Base-by-base conservation (phyloP, 1,140 invertebrate species). In the Acromyrmex echinatior region DNA sequence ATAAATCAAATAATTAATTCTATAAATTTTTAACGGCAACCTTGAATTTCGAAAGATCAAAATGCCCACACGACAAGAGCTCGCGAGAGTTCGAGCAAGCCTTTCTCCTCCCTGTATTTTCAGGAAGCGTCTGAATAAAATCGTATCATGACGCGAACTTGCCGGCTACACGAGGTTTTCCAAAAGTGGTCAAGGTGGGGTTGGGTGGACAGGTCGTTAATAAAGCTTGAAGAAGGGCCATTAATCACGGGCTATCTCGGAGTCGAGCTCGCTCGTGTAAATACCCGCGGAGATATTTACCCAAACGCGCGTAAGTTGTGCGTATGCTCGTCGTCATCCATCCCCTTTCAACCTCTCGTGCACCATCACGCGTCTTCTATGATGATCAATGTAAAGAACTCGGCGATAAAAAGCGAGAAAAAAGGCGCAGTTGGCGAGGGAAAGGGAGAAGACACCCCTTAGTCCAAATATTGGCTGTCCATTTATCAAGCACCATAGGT, bases 381-480 rank as follows among this genome's bases (percentile, higher is more conserved):
- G 82, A 49, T 86, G 73, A 81, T 31, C 56, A 77, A n/a, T 76
- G 79, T 39, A 86, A 88, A 63, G 74, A 86, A 78, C 39, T 68
- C 80, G 39, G n/a, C 9, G 73, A 74, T 73, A 66, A 90, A 91
- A 66, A 68, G 71, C 53, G 70, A 84, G 77, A 45, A 65, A 80
- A 81, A 73, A 56, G 87, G 65, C 63, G 56, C 63, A 51, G 35
- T 65, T 18, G 56, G 76, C 9, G 68, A 21, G n/a, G 56, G 56
- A n/a, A n/a, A 9, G 21, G 77, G n/a, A 18, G 62, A 31, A 49
- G 76, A 73, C 85, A 86, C 93, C 88, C 87, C 87, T 91, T 74
- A 90, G 88, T 88, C 90, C 91, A 94, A 94, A 94, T 94, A 94
- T 94, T 94, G 92, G 93, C 92, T 86, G 89, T 94, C 76, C 91